These are phyloP conservation scores for Nysson spinosus DNA, from an alignment of 2,888 invertebrate species.

Conservation along the genomic window DNA sequence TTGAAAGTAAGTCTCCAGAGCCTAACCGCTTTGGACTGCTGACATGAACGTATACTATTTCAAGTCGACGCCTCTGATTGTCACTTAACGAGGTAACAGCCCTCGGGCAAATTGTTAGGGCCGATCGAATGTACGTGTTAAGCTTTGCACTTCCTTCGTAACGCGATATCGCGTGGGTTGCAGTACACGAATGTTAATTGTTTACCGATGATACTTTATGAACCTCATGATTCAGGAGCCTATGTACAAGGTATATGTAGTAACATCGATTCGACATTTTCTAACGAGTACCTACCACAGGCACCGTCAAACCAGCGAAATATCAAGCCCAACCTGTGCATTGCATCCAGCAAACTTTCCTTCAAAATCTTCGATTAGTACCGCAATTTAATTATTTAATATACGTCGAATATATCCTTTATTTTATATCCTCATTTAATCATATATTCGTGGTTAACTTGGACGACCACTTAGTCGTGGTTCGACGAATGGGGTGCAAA, in stretches of 20 bases:
- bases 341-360: constrained; percentile 33
- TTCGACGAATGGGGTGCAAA: no score
- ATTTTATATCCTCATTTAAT: no score
- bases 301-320: constrained; percentile 17
- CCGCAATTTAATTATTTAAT: no score
- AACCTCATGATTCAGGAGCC: constrained; percentile 61
- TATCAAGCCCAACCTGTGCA: constrained; percentile 29
- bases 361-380: constrained; percentile 44
- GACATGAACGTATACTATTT: constrained; percentile 56
- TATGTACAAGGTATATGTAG: constrained; percentile 19
- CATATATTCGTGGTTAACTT: no score
- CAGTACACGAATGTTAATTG: constrained; percentile 69
- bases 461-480: no score
- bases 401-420: no score
- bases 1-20: constrained; percentile 11
- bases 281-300: constrained; percentile 61
- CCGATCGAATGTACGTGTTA: constrained; percentile 48
- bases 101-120: constrained; percentile 69
- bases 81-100: constrained; percentile 75
- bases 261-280: constrained; percentile 62
- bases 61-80: constrained; percentile 71
- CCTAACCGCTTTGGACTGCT: constrained; percentile 32
- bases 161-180: constrained; percentile 63
- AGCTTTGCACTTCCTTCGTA: constrained; percentile 35
- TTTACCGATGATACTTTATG: constrained; percentile 73